Conservation (phyloP, 2,797 vertebrate species). For the Phylloscopus collybita region DNA sequence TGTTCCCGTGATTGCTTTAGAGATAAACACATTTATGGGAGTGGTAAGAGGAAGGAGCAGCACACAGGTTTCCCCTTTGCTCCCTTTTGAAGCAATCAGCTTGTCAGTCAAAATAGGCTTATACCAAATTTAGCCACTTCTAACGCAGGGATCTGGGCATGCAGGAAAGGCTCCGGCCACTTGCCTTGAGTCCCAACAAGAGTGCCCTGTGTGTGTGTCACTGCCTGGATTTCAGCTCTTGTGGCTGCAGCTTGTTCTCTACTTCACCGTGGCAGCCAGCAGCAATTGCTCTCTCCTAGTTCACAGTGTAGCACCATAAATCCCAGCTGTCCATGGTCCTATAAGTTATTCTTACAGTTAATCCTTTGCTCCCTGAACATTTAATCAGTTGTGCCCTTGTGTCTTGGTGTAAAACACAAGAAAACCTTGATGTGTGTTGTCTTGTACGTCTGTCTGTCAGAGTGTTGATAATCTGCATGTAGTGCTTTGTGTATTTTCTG, state of each 20-base stretch:
- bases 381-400: not conserved
- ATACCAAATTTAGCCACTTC: not conserved
- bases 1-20: not conserved
- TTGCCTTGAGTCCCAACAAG: not conserved
- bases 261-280: not conserved
- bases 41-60: not conserved
- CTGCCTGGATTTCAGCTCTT: not conserved
- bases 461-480: not conserved
- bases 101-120: not conserved
- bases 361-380: not conserved
- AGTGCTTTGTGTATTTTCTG: not conserved
- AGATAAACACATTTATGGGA: not conserved
- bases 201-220: not conserved
- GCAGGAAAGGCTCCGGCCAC: not conserved
- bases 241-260: not conserved
- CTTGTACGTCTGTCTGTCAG: not conserved
- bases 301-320: not conserved
- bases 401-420: not conserved
- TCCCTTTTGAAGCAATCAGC: not conserved
- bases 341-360: not conserved
- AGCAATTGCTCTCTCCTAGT: not conserved
- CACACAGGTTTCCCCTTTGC: not conserved
- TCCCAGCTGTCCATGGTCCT: not conserved
- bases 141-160: rapidly evolving
- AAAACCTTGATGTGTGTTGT: rapidly evolving